Base-by-base conservation (phyloP, 1,140 invertebrate genomes). In the Drosophila varians region DNA sequence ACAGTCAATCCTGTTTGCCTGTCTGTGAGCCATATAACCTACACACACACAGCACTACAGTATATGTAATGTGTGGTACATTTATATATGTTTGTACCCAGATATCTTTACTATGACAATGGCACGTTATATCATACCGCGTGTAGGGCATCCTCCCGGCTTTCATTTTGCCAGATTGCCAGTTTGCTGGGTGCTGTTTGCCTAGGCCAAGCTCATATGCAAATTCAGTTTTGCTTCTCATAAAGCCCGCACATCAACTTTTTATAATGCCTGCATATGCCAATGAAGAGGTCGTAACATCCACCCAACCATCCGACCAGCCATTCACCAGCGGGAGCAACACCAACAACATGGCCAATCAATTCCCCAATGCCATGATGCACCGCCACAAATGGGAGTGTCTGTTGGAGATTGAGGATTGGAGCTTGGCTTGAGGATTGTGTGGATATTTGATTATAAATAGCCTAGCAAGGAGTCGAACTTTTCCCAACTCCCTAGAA, bases 161-260 rank as follows among this genome's bases (percentile, higher is more conserved):
- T 18, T 23, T 21, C 28, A 40, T 31, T 68, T 54, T 11, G 38
- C 28, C 14, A 38, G 36, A 38, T 38, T 38, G 36, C 12, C 36
- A 38, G 36, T 12, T 38, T 38, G 36, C 36, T 12, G n/a, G 21
- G 2, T 28, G 26, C 34, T 54, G 64, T 54, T 66, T 66, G 65
- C 34, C 31, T 19, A 43, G 60, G 45, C 47, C 74, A 36, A 66
- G 62, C 66, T 43, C 70, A 48, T 79, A 78, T 78, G 76, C 76
- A 78, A 78, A 78, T 79, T 65, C 74, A 55, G 49, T 47, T 46
- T 45, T 75, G 64, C 48, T 66, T 79, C 74, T 79, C 72, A 79
- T 79, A 79, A 79, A 73, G 31, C 49, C 52, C 42, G 57, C 66
- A 58, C 74, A 77, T 77, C 54, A 77, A 66, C 60, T 55, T 55